Base-by-base conservation (phyloP, 1,140 invertebrate genomes). In the Bathynomus jamesi region DNA sequence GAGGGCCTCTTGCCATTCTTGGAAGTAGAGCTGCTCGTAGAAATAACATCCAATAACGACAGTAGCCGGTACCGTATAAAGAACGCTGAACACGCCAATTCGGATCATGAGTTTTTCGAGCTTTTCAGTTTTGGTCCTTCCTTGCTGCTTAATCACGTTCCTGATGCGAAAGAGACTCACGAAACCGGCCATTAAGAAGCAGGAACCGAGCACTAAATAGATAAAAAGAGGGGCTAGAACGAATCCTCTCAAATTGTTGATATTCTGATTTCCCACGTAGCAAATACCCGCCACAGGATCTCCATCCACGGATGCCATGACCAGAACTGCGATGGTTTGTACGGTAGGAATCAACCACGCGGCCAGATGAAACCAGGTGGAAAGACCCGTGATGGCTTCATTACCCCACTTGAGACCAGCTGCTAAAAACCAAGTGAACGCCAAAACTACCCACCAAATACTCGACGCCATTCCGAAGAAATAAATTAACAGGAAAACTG, bases 51-150 rank as follows among this genome's bases (percentile, higher is more conserved):
- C 91, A 32, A 99, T 90, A n/a, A 98, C 91, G 63, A 97, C 91
- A 11, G 97, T 84, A 0, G 96, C 95, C 10, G 97, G 96, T 7
- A 99, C 89, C n/a, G 94, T 96, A 82, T 99, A 99, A 0, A 99
- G 84, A 0, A 99, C 93, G 81, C 89, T 89, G 68, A 78, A 78
- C 60, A 82, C 72, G n/a, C 81, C 79, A 72, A 78, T 84, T 80
- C 82, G 84, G 82, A 82, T 78, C 81, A 84, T 84, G 40, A 84
- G 75, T 66, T 82, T 83, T 76, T 84, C 82, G 64, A 84, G 78
- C 74, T 83, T 83, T 64, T 85, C 76, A n/a, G 78, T 77, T 73
- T 80, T 81, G 40, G 76, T 75, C 4, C 81, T 77, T 24, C 80
- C 81, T 61, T 81, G 79, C 65, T 83, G 79, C 32, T 80, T 79